Evolutionary conservation across 2,113 vertebrate species (phyloP).

Genomic region (Prionailurus viverrinus): DNA sequence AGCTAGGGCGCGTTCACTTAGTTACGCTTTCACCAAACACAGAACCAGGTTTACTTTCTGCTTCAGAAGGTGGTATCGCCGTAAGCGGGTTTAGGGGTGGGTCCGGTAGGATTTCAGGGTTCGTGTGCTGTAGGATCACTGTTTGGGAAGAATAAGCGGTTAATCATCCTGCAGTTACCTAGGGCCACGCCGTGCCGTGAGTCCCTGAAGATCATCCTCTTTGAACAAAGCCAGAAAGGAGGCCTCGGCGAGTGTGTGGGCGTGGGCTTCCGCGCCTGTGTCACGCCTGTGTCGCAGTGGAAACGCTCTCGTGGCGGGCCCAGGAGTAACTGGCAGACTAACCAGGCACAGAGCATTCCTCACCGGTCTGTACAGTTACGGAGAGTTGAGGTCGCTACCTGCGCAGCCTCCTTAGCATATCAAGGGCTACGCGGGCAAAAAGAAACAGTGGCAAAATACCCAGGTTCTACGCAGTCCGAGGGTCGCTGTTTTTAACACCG

Average conservation of each 20-base stretch:
- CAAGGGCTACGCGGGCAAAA: background rate
- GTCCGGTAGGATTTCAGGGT: background rate
- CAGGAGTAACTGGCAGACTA: background rate
- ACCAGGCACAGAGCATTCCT: background rate
- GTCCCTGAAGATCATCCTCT: background rate
- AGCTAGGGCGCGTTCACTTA: background rate
- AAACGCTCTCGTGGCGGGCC: background rate
- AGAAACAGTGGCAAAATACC: background rate
- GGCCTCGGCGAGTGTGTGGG: too few relatives aligned
- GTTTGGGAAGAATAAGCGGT: background rate
- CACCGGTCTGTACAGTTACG: background rate
- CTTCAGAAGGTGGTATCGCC: background rate
- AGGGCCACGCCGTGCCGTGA: background rate
- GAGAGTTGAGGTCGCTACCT: background rate
- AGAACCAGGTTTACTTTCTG: background rate
- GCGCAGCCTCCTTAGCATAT: background rate
- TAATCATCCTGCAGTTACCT: background rate
- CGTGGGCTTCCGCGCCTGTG: background rate
- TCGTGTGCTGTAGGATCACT: background rate
- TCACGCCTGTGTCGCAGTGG: accelerated
- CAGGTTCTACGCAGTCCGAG: background rate
- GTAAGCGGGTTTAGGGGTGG: background rate
- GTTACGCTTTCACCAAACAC: background rate
- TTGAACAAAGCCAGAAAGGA: background rate
- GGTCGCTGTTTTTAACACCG: background rate